Evolutionary conservation across 2,113 vertebrate genomes (phyloP), one percentile per base, ranked within the genome.

Genomic region (Strix aluco): DNA sequence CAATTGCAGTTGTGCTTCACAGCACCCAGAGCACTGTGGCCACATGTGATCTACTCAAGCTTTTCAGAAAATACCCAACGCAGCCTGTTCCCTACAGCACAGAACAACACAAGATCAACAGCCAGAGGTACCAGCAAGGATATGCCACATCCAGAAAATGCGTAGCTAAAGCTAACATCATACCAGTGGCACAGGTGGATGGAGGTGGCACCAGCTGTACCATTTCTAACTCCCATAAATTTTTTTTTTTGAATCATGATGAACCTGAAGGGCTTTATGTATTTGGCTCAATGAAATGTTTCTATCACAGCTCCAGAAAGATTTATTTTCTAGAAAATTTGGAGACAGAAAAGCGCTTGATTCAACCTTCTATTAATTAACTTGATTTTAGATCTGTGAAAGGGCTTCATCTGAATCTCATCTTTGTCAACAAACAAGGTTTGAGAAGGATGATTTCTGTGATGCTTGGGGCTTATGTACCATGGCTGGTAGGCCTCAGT

Each of bases 351-450:
- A 52, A 61, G 62, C 0, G 0, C 10, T 91, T 78, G 54, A 46
- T 73, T 95, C 88, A 88, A 70, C 73, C 17, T 47, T 65, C 34
- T 92, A 0, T 90, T 34, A 83, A 36, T 93, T 81, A 36, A 75
- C 9, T 96, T 92, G 26, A 25, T 90, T 94, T 81, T 82, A 99
- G 99, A 66, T 97, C 95, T 18, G 98, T 99, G 83, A 98, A 97
- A 77, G 99, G 99, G 17, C 98, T 99, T 57, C 99, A 99, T 65
- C 62, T 99, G 79, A 99, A 99, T 89, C 13, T 98, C 25, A 40
- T 98, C 69, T 81, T 92, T 20, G 1, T 61, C 0, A 1, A 4
- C 8, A 36, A 0, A 20, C 80, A 3, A 15, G 52, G 97, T 22
- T 86, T 97, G 46, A 59, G 96, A 73, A 86, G 51, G 38, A 2